Conservation (phyloP, 2,797 vertebrate species). For the Megaceryle alcyon region DNA sequence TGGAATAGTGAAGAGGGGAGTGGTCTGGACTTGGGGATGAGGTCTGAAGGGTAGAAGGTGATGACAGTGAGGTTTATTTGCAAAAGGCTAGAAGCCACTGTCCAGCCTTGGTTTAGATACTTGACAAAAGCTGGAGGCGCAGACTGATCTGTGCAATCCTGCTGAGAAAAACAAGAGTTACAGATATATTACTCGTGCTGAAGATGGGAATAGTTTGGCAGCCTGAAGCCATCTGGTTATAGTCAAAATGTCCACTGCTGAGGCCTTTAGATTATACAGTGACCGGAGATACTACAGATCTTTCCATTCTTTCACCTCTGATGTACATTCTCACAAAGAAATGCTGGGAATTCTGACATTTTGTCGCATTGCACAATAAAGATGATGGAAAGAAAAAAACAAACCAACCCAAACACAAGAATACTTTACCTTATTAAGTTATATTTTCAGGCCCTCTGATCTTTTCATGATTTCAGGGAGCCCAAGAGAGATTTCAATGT, state of each 20-base stretch:
- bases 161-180: constrained; percentile 10
- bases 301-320: constrained; percentile 45
- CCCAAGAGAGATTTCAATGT: background rate
- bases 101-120: background rate
- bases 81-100: background rate
- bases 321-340: background rate
- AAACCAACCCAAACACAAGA: background rate
- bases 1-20: background rate
- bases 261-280: constrained; percentile 55
- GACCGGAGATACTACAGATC: constrained; percentile 58
- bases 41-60: too few relatives aligned
- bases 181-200: background rate
- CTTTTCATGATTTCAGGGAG: background rate
- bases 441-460: background rate
- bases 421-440: background rate
- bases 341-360: constrained; percentile 10
- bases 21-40: background rate
- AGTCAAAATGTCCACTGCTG: constrained; percentile 62
- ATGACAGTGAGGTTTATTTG: background rate
- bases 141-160: background rate
- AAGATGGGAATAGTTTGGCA: constrained; percentile 60
- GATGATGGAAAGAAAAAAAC: background rate
- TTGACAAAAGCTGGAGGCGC: background rate
- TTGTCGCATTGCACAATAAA: background rate
- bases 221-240: constrained; percentile 70